These are phyloP conservation scores for Tenthredo notha DNA, from an alignment of 2,888 invertebrate species.

Conservation along the genomic window DNA sequence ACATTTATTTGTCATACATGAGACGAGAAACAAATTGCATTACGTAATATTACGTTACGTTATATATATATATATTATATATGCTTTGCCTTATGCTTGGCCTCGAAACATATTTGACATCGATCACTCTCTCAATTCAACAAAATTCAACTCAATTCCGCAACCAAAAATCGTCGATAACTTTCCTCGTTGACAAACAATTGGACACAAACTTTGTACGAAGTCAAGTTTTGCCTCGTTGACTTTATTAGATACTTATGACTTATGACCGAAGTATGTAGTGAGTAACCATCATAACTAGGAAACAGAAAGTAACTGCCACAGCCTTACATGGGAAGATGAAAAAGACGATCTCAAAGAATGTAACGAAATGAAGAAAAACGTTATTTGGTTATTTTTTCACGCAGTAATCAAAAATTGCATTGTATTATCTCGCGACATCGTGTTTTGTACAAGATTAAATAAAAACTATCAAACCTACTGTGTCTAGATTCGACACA, in stretches of 20 bases:
- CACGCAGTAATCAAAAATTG: no score
- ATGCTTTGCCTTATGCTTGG: not conserved
- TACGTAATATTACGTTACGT: constrained; percentile 10
- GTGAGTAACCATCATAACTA: not conserved
- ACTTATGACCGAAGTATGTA: not conserved
- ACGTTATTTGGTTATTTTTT: not conserved
- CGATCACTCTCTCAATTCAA: constrained; percentile 39
- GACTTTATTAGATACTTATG: not conserved
- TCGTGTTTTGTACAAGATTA: no score
- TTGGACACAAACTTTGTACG: not conserved
- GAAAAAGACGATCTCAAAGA: not conserved
- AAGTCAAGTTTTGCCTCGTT: constrained; percentile 5
- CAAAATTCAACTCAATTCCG: not conserved
- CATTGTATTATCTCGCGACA: no score
- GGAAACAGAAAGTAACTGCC: not conserved
- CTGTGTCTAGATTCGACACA: no score
- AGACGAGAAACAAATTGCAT: not conserved
- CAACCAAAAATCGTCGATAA: constrained; percentile 17
- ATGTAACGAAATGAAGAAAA: not conserved
- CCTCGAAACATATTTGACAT: constrained; percentile 45
- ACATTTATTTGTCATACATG: not conserved
- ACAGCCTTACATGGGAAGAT: not conserved
- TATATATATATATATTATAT: no score
- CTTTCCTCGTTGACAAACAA: not conserved
- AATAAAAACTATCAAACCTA: no score